A percentile compares a stretch with the other conserved stretches of the same genome.
These are phyloP conservation scores for Lamprologus sp. DNA, from an alignment of 2,113 vertebrate species.

Conservation along the genomic window DNA sequence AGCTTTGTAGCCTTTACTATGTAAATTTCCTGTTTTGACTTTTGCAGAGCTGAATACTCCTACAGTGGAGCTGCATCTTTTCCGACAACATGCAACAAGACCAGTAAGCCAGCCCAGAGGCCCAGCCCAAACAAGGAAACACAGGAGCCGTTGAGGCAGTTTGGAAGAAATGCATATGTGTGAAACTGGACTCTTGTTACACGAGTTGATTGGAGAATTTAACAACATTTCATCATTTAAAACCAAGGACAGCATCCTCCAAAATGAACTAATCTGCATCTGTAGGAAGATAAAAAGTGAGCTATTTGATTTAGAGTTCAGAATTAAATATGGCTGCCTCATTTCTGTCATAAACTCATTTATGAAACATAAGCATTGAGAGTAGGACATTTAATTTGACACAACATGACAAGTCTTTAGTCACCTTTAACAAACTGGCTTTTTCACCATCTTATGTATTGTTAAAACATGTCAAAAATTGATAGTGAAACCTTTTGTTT, in stretches of 20 bases:
- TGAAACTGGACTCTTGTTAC: slow-evolving; percentile 12
- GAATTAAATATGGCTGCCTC: background rate
- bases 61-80: slow-evolving; percentile 75
- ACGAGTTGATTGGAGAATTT: background rate
- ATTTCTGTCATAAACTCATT: background rate
- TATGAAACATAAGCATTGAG: background rate
- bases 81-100: slow-evolving; percentile 68
- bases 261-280: background rate
- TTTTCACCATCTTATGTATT: background rate
- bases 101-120: slow-evolving; percentile 46
- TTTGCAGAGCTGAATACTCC: slow-evolving; percentile 61
- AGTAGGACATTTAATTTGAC: slow-evolving; percentile 48
- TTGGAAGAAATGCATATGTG: slow-evolving; percentile 73
- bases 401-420: background rate
- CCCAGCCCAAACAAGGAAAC: slow-evolving; percentile 9
- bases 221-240: background rate
- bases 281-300: background rate
- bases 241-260: background rate
- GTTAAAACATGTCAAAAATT: background rate
- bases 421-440: slow-evolving; percentile 19
- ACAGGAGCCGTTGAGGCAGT: slow-evolving; percentile 34
- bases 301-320: background rate
- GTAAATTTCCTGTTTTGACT: background rate
- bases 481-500: background rate
- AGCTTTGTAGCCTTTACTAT: background rate